Evolutionary conservation across 2,113 vertebrate species (phyloP), one percentile per base, ranked within the genome.

Genomic region (Mus spicilegus): DNA sequence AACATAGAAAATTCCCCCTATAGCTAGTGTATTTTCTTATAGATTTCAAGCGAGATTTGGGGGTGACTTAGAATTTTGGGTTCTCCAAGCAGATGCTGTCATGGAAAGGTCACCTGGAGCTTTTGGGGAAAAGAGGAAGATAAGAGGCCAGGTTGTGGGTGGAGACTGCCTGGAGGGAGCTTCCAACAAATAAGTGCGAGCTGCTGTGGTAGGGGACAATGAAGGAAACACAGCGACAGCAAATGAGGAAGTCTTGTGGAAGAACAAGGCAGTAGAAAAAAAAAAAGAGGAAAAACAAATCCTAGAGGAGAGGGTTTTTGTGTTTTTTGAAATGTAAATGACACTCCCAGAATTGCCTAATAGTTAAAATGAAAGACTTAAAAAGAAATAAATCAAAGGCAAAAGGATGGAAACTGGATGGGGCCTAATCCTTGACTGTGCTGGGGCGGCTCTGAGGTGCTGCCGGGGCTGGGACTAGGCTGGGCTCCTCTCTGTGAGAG

Each of bases 241-340:
- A 51, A 90, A 86, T 82, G 65, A 73, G 85, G 1, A 39, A 2
- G 28, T 95, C 96, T 65, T 65, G 36, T 73, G 75, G 88, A 77
- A 94, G 97, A 92, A 89, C 89, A 69, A 87, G 94, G 89, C 86
- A 46, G 42, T 42, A 11, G 46, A 11, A 19, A 65, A 49, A 65
- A 49, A 33, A 69, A 87, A 56, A 17, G 42, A 14, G 54, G 86
- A 90, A 90, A 93, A 96, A 95, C 95, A 95, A 91, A 89, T 49
- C 89, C 95, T n/a, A 36, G 49, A 1, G 49, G 1, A 39, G 58
- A 11, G 46, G 95, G 20, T 70, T 90, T 98, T 87, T 97, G 95
- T 97, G 96, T 87, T 90, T 98, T 98, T 97, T 97, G 97, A 97
- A 96, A 98, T 97, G 97, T 95, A 97, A 97, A 97, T 96, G 85